Percentiles rank a stretch among this genome's conserved stretches.
Conservation (phyloP, 2,113 vertebrate species). For the Embiotoca jacksoni region DNA sequence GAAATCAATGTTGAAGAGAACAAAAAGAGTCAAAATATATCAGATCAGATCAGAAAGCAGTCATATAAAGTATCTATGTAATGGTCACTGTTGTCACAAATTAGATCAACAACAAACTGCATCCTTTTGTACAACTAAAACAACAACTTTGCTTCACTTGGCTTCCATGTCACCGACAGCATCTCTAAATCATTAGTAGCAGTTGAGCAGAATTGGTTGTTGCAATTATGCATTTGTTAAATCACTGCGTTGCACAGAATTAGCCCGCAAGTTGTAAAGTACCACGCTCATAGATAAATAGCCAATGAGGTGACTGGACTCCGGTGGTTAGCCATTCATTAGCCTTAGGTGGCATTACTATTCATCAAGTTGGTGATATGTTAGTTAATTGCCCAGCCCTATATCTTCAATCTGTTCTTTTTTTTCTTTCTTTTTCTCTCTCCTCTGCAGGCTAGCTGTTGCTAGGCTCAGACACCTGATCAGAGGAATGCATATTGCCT, state of each 20-base stretch:
- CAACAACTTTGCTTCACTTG: not conserved
- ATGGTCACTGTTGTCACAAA: not conserved
- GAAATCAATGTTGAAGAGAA: conserved; percentile 46
- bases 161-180: not conserved
- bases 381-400: conserved; percentile 35
- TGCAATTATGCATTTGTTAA: conserved; percentile 1
- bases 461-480: conserved; percentile 22
- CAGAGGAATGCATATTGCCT: conserved; percentile 17
- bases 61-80: not conserved
- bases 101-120: too few species aligned
- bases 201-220: not conserved
- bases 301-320: conserved; percentile 4
- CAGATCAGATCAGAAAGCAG: not conserved
- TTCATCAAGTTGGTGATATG: conserved; percentile 28
- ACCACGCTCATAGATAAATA: not conserved
- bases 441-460: conserved; percentile 23
- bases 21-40: not conserved
- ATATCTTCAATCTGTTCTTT: conserved; percentile 1
- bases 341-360: conserved; percentile 31
- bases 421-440: not conserved
- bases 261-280: not conserved
- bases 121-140: too few species aligned
- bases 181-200: not conserved
- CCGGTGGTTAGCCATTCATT: conserved; percentile 16
- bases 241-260: not conserved